phyloP scores from a whole-genome alignment of 2,113 vertebrate genomes.

The Ellobius talpinus region DNA sequence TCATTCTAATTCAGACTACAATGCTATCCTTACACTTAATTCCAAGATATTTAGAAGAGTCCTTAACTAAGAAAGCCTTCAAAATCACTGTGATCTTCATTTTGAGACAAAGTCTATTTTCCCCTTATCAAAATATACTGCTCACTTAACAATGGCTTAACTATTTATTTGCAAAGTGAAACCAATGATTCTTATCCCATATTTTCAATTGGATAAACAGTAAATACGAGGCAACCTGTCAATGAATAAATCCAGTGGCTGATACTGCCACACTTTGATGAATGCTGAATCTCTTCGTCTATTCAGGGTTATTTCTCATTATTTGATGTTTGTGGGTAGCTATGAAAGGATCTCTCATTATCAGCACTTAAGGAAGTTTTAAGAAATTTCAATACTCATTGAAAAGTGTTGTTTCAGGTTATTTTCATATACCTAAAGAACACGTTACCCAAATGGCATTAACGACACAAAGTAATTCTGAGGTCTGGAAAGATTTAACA shows the following conservation, averaged over 20 bases:
- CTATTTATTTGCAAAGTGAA: not conserved
- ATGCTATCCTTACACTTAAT: not conserved
- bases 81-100: fast-evolving
- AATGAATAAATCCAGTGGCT: not conserved
- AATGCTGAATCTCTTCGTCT: not conserved
- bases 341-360: not conserved
- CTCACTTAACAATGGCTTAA: not conserved
- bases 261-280: fast-evolving
- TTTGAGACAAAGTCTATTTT: fast-evolving
- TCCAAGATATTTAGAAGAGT: not conserved
- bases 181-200: not conserved
- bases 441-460: not conserved
- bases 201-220: not conserved
- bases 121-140: not conserved
- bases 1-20: not conserved
- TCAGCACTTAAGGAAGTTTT: not conserved
- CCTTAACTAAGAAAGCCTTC: not conserved
- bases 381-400: not conserved
- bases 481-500: not conserved
- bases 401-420: not conserved
- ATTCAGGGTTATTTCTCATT: not conserved
- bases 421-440: not conserved
- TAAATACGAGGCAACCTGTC: not conserved
- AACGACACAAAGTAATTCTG: not conserved
- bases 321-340: not conserved